A percentile compares a stretch with the other conserved stretches of the same genome.
Conservation (phyloP, 1,140 invertebrate genomes). For the Brachionus rubens region DNA sequence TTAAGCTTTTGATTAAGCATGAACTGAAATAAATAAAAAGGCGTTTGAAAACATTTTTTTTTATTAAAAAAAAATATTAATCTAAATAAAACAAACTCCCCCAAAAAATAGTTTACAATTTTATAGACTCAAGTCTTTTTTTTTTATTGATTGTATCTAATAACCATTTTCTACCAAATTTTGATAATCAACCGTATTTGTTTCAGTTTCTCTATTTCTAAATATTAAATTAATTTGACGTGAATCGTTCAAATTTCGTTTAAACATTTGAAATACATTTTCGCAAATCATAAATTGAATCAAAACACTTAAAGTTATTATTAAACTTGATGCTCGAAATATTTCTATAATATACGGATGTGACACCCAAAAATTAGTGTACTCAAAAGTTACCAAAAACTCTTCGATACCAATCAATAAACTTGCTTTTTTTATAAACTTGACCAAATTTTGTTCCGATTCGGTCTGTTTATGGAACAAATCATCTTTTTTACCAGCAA, state of each 20-base stretch:
- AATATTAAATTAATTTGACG: not conserved
- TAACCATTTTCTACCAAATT: slow-evolving; percentile 36
- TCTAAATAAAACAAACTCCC: no score
- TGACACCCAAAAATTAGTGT: slow-evolving; percentile 14
- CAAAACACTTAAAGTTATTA: not conserved
- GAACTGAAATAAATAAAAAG: no score
- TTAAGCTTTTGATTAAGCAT: no score
- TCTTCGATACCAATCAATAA: slow-evolving; percentile 10
- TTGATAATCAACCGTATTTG: not conserved
- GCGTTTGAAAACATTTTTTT: no score
- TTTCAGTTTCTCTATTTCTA: not conserved
- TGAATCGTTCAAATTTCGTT: not conserved
- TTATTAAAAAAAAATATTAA: no score
- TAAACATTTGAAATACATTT: not conserved
- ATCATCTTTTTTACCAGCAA: slow-evolving; percentile 6
- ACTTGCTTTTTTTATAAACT: slow-evolving; percentile 11
- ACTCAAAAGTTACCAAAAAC: not conserved
- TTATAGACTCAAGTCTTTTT: no score
- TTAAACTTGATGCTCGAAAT: not conserved
- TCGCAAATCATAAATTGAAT: not conserved
- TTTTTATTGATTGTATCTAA: no score
- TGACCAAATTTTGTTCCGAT: not conserved
- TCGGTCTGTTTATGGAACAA: not conserved
- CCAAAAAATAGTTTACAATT: no score
- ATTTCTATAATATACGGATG: slow-evolving; percentile 18